Evolutionary conservation across 2,888 invertebrate genomes (phyloP).

Genomic region (Amphipyra tragopoginis): DNA sequence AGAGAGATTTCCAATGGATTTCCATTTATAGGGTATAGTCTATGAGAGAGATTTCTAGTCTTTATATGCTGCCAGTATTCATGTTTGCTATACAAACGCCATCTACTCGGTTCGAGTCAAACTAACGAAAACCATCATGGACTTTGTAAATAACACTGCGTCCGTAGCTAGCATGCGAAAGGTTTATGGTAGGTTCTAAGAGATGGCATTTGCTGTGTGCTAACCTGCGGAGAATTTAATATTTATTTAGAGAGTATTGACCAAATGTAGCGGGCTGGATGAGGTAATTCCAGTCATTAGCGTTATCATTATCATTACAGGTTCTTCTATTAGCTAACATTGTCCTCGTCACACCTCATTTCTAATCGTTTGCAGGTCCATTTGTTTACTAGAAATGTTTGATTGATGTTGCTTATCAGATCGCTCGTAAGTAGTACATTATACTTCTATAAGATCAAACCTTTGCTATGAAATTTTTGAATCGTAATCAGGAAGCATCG

Average conservation of each 20-base stretch:
- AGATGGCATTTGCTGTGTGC: conserved; percentile 24
- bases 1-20: background rate
- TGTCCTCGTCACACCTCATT: conserved; percentile 1
- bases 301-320: background rate
- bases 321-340: background rate
- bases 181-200: background rate
- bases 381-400: conserved; percentile 10
- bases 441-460: no score
- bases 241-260: background rate
- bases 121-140: conserved; percentile 9
- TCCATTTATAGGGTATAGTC: no score
- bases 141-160: background rate
- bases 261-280: background rate
- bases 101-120: conserved; percentile 20
- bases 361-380: background rate
- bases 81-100: conserved; percentile 25
- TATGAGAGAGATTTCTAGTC: no score
- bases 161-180: background rate
- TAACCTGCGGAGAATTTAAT: background rate
- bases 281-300: background rate
- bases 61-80: conserved; percentile 27
- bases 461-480: no score
- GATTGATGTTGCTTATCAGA: conserved; percentile 1
- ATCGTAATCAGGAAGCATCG: no score
- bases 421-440: no score